These are phyloP conservation scores for Trichonephila clavipes DNA, from an alignment of 1,140 invertebrate genomes.

Conservation along the genomic window DNA sequence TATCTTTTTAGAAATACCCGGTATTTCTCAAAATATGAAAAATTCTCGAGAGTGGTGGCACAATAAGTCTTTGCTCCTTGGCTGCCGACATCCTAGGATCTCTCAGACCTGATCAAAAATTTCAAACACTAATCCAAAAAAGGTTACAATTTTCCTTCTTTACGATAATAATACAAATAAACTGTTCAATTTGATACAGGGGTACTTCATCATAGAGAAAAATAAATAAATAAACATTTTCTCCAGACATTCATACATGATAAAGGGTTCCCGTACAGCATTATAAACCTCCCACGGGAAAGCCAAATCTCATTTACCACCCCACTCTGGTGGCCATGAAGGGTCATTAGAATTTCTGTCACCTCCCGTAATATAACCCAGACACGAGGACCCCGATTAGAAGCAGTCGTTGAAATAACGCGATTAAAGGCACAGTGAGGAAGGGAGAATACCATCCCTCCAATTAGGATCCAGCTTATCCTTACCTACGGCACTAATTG, in stretches of 20 bases:
- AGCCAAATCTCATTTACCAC: not conserved
- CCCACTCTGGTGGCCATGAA: not conserved
- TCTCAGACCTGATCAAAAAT: too few species aligned
- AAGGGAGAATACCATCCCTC: not conserved
- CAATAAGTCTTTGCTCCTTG: too few species aligned
- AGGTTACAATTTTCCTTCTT: too few species aligned
- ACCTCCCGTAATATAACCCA: not conserved
- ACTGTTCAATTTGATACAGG: not conserved
- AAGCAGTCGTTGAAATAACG: not conserved
- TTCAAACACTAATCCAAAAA: too few species aligned
- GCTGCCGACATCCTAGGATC: too few species aligned
- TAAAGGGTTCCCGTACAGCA: not conserved
- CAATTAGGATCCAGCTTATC: not conserved
- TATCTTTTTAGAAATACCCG: too few species aligned
- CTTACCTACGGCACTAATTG: not conserved
- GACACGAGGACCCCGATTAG: not conserved
- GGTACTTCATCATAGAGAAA: not conserved
- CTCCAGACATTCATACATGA: not conserved
- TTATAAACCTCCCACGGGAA: not conserved
- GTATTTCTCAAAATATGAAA: too few species aligned
- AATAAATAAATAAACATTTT: not conserved
- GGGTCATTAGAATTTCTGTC: constrained; percentile 30
- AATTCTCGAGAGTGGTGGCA: too few species aligned
- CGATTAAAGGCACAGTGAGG: not conserved
- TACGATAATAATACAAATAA: not conserved